Evolutionary conservation across 2,888 invertebrate genomes (phyloP).

Genomic region (Fragum fragum): DNA sequence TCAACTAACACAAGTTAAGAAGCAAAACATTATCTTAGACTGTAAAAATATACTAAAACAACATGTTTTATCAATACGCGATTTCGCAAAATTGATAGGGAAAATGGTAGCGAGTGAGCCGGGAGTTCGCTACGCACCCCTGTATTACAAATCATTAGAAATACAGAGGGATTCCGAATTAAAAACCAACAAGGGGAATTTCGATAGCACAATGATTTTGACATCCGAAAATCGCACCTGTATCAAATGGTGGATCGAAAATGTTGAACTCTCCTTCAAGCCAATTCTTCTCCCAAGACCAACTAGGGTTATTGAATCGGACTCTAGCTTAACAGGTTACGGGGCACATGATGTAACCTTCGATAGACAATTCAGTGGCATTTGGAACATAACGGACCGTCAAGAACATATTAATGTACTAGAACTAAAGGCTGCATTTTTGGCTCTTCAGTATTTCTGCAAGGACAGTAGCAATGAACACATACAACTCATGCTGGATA

Average conservation of each 20-base stretch:
- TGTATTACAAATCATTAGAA: constrained; percentile 48
- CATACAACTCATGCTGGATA: constrained; percentile 14
- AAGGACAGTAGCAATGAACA: neutral
- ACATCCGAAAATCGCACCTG: constrained; percentile 20
- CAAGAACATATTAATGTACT: constrained; percentile 29
- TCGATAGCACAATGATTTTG: constrained; percentile 27
- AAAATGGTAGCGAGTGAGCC: constrained; percentile 52
- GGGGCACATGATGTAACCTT: constrained; percentile 18
- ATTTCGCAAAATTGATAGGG: constrained; percentile 52
- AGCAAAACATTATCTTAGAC: neutral
- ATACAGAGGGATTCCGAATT: constrained; percentile 34
- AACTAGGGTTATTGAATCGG: constrained; percentile 24
- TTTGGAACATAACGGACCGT: constrained; percentile 22
- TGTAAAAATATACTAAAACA: neutral
- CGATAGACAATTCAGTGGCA: constrained; percentile 1
- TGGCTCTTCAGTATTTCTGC: constrained; percentile 8
- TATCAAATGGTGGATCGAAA: constrained; percentile 54
- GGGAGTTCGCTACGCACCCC: constrained; percentile 46
- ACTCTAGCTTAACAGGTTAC: constrained; percentile 36
- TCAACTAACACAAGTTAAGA: constrained; percentile 4
- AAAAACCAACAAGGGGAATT: constrained; percentile 44
- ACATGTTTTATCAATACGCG: constrained; percentile 37
- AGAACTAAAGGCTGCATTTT: constrained; percentile 37
- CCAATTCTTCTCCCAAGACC: constrained; percentile 20
- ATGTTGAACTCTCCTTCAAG: constrained; percentile 29